Conservation (phyloP, 2,797 vertebrate genomes). For the Crocidura indochinensis region DNA sequence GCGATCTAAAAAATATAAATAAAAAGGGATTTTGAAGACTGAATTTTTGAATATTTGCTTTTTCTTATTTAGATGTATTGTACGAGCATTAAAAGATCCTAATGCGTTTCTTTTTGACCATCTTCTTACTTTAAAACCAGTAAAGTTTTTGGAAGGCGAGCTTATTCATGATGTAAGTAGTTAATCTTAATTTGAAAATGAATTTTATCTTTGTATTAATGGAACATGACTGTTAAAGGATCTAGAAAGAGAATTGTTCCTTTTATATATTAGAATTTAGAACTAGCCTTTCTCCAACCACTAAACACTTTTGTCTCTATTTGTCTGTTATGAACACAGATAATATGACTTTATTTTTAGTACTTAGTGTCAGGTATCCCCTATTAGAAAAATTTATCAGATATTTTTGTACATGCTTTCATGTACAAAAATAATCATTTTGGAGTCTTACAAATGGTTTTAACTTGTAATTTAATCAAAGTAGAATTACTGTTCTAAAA, state of each 20-base stretch:
- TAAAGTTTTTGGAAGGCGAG: constrained; percentile 99
- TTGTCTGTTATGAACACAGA: constrained; percentile 8
- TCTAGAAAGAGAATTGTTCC: constrained; percentile 16
- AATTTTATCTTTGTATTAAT: constrained; percentile 29
- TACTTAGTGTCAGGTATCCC: not conserved
- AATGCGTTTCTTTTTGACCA: constrained; percentile 99
- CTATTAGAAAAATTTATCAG: constrained; percentile 51
- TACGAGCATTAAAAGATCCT: constrained; percentile 97
- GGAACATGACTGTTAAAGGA: not conserved
- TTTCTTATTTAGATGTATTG: constrained; percentile 94
- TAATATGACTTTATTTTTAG: constrained; percentile 54
- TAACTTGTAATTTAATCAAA: constrained; percentile 60
- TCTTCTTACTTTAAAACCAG: constrained; percentile 98
- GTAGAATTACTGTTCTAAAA: constrained; percentile 49
- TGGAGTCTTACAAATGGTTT: constrained; percentile 31
- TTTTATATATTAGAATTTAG: constrained; percentile 16
- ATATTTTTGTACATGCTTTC: constrained; percentile 44
- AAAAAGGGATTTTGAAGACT: constrained; percentile 61
- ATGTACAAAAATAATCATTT: constrained; percentile 49
- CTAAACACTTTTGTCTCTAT: not conserved
- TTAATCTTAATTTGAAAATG: constrained; percentile 44
- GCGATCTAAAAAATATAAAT: not conserved
- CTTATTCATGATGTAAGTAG: constrained; percentile 98
- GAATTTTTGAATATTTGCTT: constrained; percentile 68
- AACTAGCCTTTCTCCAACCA: constrained; percentile 26